phyloP scores from a whole-genome alignment of 2,113 vertebrate genomes.

The Caretta caretta region DNA sequence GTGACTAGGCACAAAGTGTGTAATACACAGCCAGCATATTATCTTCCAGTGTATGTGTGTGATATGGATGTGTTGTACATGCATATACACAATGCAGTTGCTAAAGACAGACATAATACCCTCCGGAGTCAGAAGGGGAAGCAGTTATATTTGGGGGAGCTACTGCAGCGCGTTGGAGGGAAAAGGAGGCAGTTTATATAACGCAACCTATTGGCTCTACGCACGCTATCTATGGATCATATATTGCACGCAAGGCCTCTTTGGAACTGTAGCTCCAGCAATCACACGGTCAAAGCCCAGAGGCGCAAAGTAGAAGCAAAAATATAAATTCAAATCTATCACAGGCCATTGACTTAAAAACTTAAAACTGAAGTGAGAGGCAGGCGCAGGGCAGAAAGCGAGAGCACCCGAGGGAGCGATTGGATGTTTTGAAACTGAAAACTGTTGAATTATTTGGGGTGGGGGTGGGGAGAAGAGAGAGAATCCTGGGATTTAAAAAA shows the following conservation, averaged over 20 bases:
- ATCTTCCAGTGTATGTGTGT: conserved; percentile 46
- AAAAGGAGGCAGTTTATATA: neutral
- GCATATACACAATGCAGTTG: neutral
- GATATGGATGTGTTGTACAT: conserved; percentile 38
- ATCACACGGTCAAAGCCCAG: neutral
- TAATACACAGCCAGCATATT: conserved; percentile 18
- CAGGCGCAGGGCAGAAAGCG: neutral
- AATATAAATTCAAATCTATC: neutral
- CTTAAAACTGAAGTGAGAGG: neutral
- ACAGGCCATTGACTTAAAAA: neutral
- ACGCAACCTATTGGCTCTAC: neutral
- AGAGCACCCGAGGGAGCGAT: neutral
- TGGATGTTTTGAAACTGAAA: neutral
- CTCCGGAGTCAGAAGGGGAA: neutral
- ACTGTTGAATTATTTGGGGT: neutral
- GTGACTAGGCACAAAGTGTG: conserved; percentile 64
- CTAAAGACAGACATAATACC: neutral
- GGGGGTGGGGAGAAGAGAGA: neutral
- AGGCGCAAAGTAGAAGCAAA: neutral
- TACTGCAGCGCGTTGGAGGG: neutral
- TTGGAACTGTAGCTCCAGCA: conserved; percentile 1
- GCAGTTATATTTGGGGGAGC: neutral
- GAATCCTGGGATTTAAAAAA: neutral
- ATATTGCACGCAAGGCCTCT: conserved; percentile 14
- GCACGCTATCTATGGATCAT: neutral